Conservation (phyloP, 92 coral and sea anemone species). For the Zoanthus sansibaricus region DNA sequence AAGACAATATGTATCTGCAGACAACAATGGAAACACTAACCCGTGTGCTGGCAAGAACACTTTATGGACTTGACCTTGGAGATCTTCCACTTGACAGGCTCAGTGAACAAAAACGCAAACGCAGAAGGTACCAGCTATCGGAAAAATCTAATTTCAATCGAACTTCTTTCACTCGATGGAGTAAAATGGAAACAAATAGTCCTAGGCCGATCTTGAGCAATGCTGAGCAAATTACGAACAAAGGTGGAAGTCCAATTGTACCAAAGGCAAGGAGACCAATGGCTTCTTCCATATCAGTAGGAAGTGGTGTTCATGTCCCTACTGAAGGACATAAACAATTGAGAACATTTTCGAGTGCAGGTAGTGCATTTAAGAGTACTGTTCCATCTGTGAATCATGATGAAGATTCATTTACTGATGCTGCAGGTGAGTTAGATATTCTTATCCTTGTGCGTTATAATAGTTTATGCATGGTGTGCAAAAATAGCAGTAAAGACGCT, state of each 20-base stretch:
- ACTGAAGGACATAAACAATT: constrained; percentile 36
- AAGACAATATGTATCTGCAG: constrained; percentile 48
- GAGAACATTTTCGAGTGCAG: constrained; percentile 51
- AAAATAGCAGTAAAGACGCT: no score
- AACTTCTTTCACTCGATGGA: constrained; percentile 78
- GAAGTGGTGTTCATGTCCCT: constrained; percentile 41
- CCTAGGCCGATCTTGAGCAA: constrained; percentile 61
- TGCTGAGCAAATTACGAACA: constrained; percentile 54
- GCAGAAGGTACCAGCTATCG: constrained; percentile 65
- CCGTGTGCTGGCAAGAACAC: constrained; percentile 91
- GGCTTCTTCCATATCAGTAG: constrained; percentile 46
- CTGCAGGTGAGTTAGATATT: constrained; percentile 65
- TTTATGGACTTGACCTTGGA: constrained; percentile 83
- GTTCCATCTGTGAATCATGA: constrained; percentile 36
- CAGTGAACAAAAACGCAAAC: constrained; percentile 91
- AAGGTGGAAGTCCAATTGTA: constrained; percentile 57
- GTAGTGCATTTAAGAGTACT: constrained; percentile 72
- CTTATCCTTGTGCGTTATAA: neutral
- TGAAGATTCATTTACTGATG: constrained; percentile 48
- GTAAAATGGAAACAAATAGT: constrained; percentile 68
- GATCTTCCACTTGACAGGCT: constrained; percentile 94
- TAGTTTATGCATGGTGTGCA: no score
- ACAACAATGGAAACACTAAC: constrained; percentile 88
- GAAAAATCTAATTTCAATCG: constrained; percentile 61
- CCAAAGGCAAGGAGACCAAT: constrained; percentile 73